These are phyloP conservation scores for Microhierax caerulescens DNA, from an alignment of 2,797 vertebrate genomes.

Conservation along the genomic window DNA sequence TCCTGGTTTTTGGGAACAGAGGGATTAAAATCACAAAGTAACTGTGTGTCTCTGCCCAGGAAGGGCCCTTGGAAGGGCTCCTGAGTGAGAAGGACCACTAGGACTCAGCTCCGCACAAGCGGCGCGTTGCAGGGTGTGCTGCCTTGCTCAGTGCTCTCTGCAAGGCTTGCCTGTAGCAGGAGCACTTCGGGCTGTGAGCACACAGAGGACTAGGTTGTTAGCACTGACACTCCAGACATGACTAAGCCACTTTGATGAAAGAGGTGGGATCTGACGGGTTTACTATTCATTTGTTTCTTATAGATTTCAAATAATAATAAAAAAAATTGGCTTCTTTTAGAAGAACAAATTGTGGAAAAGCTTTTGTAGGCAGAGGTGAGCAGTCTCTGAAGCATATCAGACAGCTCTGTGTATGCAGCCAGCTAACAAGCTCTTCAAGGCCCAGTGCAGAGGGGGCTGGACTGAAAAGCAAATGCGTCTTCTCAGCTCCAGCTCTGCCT, in stretches of 20 bases:
- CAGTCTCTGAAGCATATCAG: neutral
- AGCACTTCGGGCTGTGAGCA: neutral
- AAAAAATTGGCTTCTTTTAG: constrained; percentile 69
- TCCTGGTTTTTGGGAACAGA: neutral
- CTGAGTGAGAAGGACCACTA: neutral
- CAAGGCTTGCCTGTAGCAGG: neutral
- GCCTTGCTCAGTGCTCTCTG: neutral
- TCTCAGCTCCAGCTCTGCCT: neutral
- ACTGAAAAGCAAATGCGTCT: neutral
- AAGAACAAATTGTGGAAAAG: constrained; percentile 14
- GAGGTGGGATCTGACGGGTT: constrained; percentile 62
- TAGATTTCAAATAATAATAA: constrained; percentile 71
- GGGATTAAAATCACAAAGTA: neutral
- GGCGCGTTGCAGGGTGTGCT: neutral
- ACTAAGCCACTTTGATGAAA: constrained; percentile 5
- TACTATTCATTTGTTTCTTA: constrained; percentile 64
- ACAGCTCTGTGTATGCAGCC: neutral
- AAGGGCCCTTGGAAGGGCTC: neutral
- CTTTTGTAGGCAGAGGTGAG: neutral
- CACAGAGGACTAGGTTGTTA: neutral
- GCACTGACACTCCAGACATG: neutral
- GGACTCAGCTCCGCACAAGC: neutral
- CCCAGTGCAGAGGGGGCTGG: neutral
- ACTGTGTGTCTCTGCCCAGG: neutral
- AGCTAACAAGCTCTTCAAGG: neutral